These are phyloP conservation scores for Crotophaga sulcirostris DNA, from an alignment of 2,113 vertebrate species.

Conservation along the genomic window DNA sequence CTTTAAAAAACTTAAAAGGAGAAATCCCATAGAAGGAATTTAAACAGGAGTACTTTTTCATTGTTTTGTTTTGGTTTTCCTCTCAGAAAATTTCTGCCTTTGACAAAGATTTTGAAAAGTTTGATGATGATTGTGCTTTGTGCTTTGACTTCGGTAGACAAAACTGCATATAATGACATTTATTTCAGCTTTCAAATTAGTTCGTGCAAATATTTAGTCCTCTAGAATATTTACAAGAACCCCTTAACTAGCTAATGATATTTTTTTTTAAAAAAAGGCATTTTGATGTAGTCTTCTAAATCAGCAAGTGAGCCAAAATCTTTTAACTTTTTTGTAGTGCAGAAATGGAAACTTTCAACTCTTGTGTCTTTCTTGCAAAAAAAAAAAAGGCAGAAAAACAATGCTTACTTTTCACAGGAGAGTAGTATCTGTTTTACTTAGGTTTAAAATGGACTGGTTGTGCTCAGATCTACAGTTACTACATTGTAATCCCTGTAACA, in stretches of 20 bases:
- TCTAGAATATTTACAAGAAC: neutral
- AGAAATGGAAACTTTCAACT: neutral
- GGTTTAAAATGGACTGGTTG: neutral
- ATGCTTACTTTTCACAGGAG: neutral
- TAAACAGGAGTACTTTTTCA: neutral
- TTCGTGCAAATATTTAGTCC: neutral
- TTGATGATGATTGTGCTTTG: neutral
- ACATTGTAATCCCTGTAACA: neutral
- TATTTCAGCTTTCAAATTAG: neutral
- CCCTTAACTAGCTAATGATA: neutral
- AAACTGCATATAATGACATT: neutral
- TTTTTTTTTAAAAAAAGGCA: neutral
- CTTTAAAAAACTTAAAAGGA: neutral
- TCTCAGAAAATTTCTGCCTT: neutral
- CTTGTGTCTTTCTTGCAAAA: neutral
- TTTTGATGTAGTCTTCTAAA: neutral
- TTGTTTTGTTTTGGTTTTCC: neutral
- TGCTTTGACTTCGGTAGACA: neutral
- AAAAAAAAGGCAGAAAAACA: neutral
- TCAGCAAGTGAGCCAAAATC: neutral
- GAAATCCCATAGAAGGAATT: neutral
- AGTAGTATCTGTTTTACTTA: neutral
- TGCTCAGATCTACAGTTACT: constrained; percentile 20
- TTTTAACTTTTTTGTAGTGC: neutral
- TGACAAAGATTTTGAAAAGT: neutral